Evolutionary conservation across 92 coral and sea anemone species (phyloP).

Genomic region (Porites lobata): DNA sequence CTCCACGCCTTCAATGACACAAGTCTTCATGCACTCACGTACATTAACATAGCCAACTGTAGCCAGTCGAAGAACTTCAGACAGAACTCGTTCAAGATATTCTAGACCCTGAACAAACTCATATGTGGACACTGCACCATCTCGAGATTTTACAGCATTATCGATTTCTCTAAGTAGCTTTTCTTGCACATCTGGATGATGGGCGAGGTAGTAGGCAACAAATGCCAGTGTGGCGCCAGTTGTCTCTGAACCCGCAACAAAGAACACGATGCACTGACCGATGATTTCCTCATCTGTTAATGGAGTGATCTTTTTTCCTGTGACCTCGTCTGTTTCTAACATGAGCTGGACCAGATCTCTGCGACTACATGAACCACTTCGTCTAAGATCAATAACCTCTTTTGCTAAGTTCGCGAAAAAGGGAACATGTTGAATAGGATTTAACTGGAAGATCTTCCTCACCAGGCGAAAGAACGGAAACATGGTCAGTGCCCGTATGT

Average conservation of each 20-base stretch:
- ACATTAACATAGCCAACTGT: constrained; percentile 77
- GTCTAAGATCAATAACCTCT: constrained; percentile 57
- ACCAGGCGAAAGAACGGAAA: constrained; percentile 70
- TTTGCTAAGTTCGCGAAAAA: constrained; percentile 69
- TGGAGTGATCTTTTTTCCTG: constrained; percentile 24
- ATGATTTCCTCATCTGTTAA: constrained; percentile 81
- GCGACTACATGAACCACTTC: constrained; percentile 50
- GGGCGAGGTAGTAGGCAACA: constrained; percentile 71
- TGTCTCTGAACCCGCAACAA: constrained; percentile 86
- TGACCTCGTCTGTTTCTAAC: constrained; percentile 71
- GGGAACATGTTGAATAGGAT: constrained; percentile 38
- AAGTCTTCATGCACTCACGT: constrained; percentile 82
- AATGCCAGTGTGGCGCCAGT: constrained; percentile 71
- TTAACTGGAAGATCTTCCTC: constrained; percentile 41
- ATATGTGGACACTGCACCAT: constrained; percentile 41
- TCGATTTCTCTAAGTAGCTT: constrained; percentile 72
- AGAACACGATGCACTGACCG: constrained; percentile 76
- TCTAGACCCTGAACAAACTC: constrained; percentile 73
- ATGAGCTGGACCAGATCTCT: constrained; percentile 81
- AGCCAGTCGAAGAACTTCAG: constrained; percentile 77
- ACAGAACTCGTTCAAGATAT: constrained; percentile 81
- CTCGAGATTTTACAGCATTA: constrained; percentile 48
- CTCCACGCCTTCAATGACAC: constrained; percentile 76
- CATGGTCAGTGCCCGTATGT: constrained; percentile 59
- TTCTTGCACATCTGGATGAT: constrained; percentile 74